These are phyloP conservation scores for Scaptomyza hsui DNA, from an alignment of 1,140 invertebrate species.

Conservation along the genomic window DNA sequence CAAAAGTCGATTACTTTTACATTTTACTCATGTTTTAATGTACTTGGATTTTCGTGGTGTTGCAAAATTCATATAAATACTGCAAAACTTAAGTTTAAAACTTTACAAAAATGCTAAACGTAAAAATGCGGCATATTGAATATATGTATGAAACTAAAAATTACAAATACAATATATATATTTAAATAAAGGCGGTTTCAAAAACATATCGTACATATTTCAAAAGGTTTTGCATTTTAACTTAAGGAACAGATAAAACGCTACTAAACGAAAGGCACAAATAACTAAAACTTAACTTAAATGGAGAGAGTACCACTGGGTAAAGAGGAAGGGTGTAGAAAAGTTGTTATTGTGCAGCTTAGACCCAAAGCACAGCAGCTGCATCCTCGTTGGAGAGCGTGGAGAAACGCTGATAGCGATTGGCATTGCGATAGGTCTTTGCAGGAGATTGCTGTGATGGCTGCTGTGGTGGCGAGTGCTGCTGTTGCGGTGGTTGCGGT, in stretches of 20 bases:
- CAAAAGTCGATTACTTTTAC: neutral
- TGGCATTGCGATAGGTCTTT: conserved; percentile 76
- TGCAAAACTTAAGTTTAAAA: conserved; percentile 65
- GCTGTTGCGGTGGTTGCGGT: conserved; percentile 38
- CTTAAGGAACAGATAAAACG: conserved; percentile 21
- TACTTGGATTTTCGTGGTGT: conserved; percentile 50
- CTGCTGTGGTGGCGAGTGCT: conserved; percentile 24
- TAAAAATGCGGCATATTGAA: conserved; percentile 57
- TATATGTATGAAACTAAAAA: conserved; percentile 28
- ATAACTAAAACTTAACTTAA: conserved; percentile 86
- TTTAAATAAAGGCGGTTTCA: neutral
- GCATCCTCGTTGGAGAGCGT: conserved; percentile 80
- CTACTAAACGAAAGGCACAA: conserved; percentile 84
- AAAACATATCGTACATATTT: conserved; percentile 19
- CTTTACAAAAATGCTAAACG: conserved; percentile 55
- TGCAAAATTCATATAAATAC: conserved; percentile 61
- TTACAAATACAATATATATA: conserved; percentile 41
- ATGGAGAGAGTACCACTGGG: conserved; percentile 58
- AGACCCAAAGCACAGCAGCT: conserved; percentile 78
- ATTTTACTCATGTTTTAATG: conserved; percentile 2
- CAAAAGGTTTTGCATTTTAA: conserved; percentile 4
- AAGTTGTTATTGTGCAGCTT: neutral
- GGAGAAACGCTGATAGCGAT: conserved; percentile 78
- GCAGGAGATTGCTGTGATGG: conserved; percentile 47
- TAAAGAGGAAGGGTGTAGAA: neutral